phyloP scores from a whole-genome alignment of 2,113 vertebrate species.

The Ibidorhyncha struthersii region DNA sequence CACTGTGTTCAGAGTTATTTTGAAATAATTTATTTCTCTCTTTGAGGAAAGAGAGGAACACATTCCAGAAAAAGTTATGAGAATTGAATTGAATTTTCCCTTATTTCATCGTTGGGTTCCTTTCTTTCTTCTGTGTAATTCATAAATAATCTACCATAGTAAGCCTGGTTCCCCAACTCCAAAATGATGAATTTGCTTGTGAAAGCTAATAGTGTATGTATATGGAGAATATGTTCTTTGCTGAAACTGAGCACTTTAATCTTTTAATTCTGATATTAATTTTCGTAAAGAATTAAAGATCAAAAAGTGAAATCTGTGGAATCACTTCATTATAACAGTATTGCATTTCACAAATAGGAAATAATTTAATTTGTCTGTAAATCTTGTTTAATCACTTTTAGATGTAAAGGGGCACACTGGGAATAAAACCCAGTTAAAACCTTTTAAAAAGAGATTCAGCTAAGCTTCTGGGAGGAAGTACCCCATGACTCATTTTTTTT shows the following conservation, averaged over 20 bases:
- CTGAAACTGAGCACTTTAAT: not conserved
- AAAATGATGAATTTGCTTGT: not conserved
- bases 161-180: not conserved
- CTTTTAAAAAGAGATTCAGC: not conserved
- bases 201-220: not conserved
- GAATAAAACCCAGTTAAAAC: not conserved
- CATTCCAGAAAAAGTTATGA: not conserved
- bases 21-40: conserved; percentile 31
- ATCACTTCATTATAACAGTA: not conserved
- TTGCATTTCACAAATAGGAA: not conserved
- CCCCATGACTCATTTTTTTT: not conserved
- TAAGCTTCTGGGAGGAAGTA: not conserved
- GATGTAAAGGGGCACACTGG: not conserved
- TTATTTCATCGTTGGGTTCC: not conserved
- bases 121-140: not conserved
- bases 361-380: conserved; percentile 4
- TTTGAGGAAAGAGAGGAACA: not conserved
- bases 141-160: not conserved
- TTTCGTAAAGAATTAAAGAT: conserved; percentile 27
- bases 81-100: not conserved
- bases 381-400: conserved; percentile 14
- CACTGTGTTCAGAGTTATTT: not conserved
- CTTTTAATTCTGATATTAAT: conserved; percentile 19
- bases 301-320: conserved; percentile 9
- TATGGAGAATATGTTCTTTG: not conserved